Evolutionary conservation across 2,888 invertebrate species (phyloP), one percentile per base, ranked within the genome.

Genomic region (Argyra leucocephala): DNA sequence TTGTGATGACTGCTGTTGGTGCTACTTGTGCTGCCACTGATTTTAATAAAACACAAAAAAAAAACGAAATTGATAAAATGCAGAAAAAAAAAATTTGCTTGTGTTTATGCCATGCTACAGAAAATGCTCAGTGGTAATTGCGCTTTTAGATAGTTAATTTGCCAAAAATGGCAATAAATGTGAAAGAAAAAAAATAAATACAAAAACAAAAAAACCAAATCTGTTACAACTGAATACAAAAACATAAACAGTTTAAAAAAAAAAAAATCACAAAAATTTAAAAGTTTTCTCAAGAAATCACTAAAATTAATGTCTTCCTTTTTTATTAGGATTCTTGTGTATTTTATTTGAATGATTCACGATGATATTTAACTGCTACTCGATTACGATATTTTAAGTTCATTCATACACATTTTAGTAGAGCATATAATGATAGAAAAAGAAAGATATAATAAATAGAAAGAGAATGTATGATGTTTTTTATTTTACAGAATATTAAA

Each of bases 141-240:
- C 48, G 48, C 48, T 48, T 48, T 48, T 48, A 48, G 12, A 48
- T 12, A 48, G 48, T 48, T 48, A 48, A 48, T 48, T 48, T 48
- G 48, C 48, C 48, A 48, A 48, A 48, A 48, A 48, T 48, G 48
- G 48, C 48, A 48, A 48, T 48, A 48, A 48, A 48, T 48, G 48
- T 48, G 48, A 48, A 48, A 48, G 7, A 48, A 48, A 12, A 48
- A n/a, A 2, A 48, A 48, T 15, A 37, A 37, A 37, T 18, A 15
- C 1, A 48, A 48, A 48, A 48, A 48, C 12, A 48, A 18, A 48
- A 48, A 48, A 48, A 48, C 9, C 1, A 48, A 48, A 18, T 15
- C 2, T 12, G 18, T 48, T 48, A 48, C 48, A 48, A 48, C 48
- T 48, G 48, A 48, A 48, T 48, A 12, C 48, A n/a, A 31, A 31